phyloP scores from a whole-genome alignment of 2,113 vertebrate species.

The Trichechus manatus region DNA sequence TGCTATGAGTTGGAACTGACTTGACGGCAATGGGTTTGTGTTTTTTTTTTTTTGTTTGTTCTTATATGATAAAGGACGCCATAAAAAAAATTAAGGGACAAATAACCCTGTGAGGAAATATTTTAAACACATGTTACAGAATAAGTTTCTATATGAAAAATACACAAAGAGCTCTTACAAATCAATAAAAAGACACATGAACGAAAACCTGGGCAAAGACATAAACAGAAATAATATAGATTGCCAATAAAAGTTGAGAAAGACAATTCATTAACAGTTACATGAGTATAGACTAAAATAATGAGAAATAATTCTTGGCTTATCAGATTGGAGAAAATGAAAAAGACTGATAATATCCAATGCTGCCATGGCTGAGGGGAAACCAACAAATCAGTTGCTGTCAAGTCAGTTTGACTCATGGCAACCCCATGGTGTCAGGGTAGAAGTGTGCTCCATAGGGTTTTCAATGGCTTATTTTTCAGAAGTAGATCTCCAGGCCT shows the following conservation, averaged over 20 bases:
- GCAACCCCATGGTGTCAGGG: neutral
- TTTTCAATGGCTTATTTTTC: neutral
- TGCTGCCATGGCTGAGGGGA: neutral
- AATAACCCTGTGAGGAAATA: neutral
- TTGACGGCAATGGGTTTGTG: no score
- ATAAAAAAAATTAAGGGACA: neutral
- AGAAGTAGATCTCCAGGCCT: neutral
- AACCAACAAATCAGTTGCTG: no score
- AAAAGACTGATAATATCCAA: neutral
- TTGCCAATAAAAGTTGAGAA: neutral
- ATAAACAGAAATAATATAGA: neutral
- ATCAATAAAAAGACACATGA: slow-evolving; percentile 2
- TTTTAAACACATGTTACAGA: slow-evolving; percentile 3
- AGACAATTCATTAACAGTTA: neutral
- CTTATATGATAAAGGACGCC: neutral
- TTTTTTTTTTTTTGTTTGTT: no score
- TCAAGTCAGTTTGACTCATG: no score
- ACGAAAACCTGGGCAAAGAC: neutral
- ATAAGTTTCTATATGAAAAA: slow-evolving; percentile 6
- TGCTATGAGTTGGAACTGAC: no score
- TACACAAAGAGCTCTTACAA: neutral
- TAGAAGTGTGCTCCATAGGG: neutral
- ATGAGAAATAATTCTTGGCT: slow-evolving; percentile 27
- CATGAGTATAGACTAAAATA: neutral
- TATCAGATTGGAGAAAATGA: neutral